Percentiles rank a stretch among this genome's conserved stretches.
These are phyloP conservation scores for Lytechinus pictus DNA, from an alignment of 35 echinoderm and acorn worm species.

Conservation along the genomic window DNA sequence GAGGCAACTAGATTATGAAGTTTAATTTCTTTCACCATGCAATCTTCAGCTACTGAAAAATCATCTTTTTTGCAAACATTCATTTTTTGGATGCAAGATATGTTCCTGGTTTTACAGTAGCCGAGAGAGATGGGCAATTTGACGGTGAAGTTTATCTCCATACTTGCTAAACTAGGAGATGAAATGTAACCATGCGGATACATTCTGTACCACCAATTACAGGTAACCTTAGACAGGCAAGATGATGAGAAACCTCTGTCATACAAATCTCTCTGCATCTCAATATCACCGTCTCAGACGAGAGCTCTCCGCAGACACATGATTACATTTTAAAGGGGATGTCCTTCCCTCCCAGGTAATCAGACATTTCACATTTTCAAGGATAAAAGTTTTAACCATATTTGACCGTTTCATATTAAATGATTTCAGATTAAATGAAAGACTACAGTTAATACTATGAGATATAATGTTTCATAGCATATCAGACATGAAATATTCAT, in stretches of 20 bases:
- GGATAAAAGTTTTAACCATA: too few relatives aligned
- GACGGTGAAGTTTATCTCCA: not conserved
- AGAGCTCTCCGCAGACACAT: not conserved
- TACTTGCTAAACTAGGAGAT: not conserved
- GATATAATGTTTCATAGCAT: too few relatives aligned
- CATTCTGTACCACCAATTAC: not conserved
- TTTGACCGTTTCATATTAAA: too few relatives aligned
- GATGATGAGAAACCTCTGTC: constrained; percentile 17
- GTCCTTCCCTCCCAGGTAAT: not conserved
- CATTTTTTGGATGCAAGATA: too few relatives aligned
- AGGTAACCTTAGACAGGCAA: not conserved
- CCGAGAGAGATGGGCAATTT: not conserved
- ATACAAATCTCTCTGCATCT: not conserved
- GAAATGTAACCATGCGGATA: constrained; percentile 10
- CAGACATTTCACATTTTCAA: too few relatives aligned
- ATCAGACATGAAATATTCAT: too few relatives aligned
- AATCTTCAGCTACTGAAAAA: too few relatives aligned
- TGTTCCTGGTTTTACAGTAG: not conserved
- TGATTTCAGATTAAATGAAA: too few relatives aligned
- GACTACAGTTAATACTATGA: too few relatives aligned
- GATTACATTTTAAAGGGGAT: not conserved
- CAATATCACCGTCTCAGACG: not conserved
- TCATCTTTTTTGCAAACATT: too few relatives aligned
- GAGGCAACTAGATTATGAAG: too few relatives aligned
- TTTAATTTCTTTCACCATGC: too few relatives aligned